Percentiles rank a stretch among this genome's conserved stretches.
Conservation (phyloP, 2,113 vertebrate genomes). For the Corythoichthys haematopterus region DNA sequence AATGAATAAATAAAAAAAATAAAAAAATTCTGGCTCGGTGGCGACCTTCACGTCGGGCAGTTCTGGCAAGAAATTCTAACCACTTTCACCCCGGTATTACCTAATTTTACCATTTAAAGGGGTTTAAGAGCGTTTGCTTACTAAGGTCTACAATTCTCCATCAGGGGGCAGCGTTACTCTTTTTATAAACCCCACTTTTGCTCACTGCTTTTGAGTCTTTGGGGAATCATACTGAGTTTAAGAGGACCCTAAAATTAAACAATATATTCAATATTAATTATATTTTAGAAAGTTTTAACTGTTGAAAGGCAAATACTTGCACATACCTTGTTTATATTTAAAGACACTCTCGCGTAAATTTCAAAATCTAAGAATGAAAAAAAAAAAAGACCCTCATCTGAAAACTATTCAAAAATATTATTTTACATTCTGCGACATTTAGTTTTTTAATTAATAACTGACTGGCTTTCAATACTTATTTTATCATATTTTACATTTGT, state of each 20-base stretch:
- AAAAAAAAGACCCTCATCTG: too few species aligned
- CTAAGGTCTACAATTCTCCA: constrained; percentile 23
- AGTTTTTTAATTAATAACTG: too few species aligned
- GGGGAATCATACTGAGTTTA: too few species aligned
- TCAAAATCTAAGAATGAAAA: neutral
- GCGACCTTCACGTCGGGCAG: too few species aligned
- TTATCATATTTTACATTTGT: neutral
- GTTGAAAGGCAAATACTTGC: neutral
- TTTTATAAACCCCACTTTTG: neutral
- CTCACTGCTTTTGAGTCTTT: neutral
- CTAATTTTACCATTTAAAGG: neutral
- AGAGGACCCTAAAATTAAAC: neutral
- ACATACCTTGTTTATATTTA: neutral
- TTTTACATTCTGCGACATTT: too few species aligned
- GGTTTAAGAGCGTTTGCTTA: neutral
- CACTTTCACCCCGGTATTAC: neutral
- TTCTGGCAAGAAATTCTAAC: too few species aligned
- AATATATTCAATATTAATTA: neutral
- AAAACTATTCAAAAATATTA: too few species aligned
- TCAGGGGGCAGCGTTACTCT: constrained; percentile 56
- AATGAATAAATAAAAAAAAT: too few species aligned
- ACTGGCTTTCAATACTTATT: neutral
- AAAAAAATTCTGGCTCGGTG: too few species aligned
- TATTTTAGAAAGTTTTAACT: neutral
- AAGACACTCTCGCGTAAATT: neutral